Evolutionary conservation across 2,113 vertebrate species (phyloP).

Genomic region (Microcebus lehilahytsara): DNA sequence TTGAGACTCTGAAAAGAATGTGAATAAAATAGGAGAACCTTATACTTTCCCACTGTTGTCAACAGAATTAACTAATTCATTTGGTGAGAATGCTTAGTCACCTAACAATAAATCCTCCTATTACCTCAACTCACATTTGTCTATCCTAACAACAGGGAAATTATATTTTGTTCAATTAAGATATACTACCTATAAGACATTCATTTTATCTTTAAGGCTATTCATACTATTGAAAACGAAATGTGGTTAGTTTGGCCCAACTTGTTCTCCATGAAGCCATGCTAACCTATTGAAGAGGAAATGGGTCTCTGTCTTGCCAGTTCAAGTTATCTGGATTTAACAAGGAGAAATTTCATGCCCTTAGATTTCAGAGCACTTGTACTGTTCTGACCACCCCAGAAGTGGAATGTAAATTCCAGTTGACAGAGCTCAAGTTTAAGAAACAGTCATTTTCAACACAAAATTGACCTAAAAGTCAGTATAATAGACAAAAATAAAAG

Average conservation of each 20-base stretch:
- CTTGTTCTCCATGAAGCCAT: not conserved
- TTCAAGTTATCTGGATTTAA: constrained; percentile 28
- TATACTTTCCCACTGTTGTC: not conserved
- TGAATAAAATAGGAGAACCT: not conserved
- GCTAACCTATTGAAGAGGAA: constrained; percentile 3
- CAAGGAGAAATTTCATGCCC: not conserved
- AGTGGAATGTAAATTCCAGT: constrained; percentile 7
- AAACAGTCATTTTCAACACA: not conserved
- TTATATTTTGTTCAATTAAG: constrained; percentile 14
- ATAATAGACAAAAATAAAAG: not conserved
- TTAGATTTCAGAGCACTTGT: not conserved
- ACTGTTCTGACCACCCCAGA: not conserved
- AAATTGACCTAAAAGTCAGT: not conserved
- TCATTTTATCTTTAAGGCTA: not conserved
- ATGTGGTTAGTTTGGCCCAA: not conserved
- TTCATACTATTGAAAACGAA: not conserved
- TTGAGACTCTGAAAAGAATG: not conserved
- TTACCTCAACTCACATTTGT: not conserved
- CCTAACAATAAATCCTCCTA: not conserved
- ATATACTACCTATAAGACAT: not conserved
- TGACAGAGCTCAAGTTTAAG: constrained; percentile 36
- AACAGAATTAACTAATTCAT: not conserved
- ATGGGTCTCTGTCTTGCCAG: not conserved
- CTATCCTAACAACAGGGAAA: not conserved
- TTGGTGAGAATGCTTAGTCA: not conserved